A percentile compares a stretch with the other conserved stretches of the same genome.
Conservation (phyloP, 2,113 vertebrate genomes). For the Larimichthys polyactis region DNA sequence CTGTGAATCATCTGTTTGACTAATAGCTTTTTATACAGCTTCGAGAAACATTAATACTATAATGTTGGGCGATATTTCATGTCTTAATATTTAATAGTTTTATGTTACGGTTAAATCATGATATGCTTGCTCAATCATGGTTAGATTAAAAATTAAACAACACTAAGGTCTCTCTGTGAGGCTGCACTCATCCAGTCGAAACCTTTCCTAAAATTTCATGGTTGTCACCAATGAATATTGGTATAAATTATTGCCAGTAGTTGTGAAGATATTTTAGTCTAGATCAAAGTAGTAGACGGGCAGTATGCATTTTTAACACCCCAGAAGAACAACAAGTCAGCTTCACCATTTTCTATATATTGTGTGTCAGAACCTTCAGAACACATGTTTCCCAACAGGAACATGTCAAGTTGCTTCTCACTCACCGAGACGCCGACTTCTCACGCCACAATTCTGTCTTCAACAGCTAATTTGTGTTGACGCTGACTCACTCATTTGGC, state of each 20-base stretch:
- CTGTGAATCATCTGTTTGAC: conserved; percentile 32
- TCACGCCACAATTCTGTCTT: background rate
- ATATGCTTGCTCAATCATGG: background rate
- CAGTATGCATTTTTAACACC: background rate
- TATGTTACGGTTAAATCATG: background rate
- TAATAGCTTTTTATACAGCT: conserved; percentile 16
- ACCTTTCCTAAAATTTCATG: no score
- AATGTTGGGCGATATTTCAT: background rate
- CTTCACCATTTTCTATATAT: no score
- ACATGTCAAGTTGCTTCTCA: background rate
- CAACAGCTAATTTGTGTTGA: background rate
- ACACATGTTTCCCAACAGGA: background rate
- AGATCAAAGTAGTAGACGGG: background rate
- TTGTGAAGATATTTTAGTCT: background rate
- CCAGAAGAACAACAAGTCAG: no score
- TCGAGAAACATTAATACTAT: background rate
- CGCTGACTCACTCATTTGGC: background rate
- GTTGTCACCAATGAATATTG: background rate
- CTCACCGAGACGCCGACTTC: background rate
- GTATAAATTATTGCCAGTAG: background rate
- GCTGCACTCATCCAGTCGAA: background rate
- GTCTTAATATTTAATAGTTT: background rate
- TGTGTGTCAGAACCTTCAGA: background rate
- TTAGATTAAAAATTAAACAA: no score
- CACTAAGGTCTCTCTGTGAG: background rate